Base-by-base conservation (phyloP, 2,888 invertebrate genomes). In the Drosophila conformis region DNA sequence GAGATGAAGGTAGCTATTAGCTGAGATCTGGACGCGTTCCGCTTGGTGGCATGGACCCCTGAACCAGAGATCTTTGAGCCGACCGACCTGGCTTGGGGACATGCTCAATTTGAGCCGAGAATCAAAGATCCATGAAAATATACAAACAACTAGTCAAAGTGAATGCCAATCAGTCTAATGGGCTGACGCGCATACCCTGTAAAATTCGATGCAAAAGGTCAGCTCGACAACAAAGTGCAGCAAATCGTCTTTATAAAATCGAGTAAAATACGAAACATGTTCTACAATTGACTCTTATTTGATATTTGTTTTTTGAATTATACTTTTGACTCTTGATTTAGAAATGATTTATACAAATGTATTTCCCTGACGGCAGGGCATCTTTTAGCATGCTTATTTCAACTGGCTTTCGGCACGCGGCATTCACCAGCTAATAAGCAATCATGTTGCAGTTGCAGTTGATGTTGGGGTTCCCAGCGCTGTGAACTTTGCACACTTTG, bases 41-140 rank as follows among this genome's bases (percentile, higher is more conserved):
- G 74, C 54, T 51, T 48, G 53, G 67, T 71, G 58, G 48, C 51
- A 63, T 74, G 66, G 49, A 49, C 49, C 60, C 74, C 65, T 77
- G 15, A 33, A 36, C 27, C 54, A 15, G 27, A 54, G 69, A 77
- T 73, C 77, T 78, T 78, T 68, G 21, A 60, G 33, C 70, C 25
- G 18, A 10, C 4, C 11, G 29, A 54, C 54, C 51, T 66, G 63
- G 42, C 60, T 71, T 65, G 65, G 82, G 65, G 82, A 65, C 48
- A 82, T 58, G 87, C 85, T 78, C 85, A 84, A 84, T 84, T 84
- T 87, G 74, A 59, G 69, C 54, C 49, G 42, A 36, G 72, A 84
- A n/a, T 52, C 82, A 84, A 80, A 84, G 72, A 76, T 58, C 78
- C 87, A 78, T 84, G 72, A 84, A 78, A 78, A 67, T 56, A 68